These are phyloP conservation scores for Lucifuga dentata DNA, from an alignment of 2,113 vertebrate genomes.

Conservation along the genomic window DNA sequence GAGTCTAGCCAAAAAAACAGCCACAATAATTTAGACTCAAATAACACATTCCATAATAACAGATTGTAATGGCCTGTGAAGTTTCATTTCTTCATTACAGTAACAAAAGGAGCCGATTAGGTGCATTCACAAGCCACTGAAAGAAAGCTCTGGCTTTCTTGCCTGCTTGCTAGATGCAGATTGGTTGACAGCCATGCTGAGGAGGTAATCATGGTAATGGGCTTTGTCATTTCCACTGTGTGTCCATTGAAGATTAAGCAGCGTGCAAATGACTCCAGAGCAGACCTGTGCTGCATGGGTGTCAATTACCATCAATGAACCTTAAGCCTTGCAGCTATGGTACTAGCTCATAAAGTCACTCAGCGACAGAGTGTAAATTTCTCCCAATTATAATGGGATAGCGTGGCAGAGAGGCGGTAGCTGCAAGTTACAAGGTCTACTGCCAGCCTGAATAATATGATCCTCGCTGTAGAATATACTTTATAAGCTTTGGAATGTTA, in stretches of 20 bases:
- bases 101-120: background rate
- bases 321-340: slow-evolving; percentile 32
- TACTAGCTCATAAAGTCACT: slow-evolving; percentile 14
- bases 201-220: slow-evolving; percentile 72
- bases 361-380: background rate
- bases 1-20: background rate
- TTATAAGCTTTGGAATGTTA: slow-evolving; percentile 16
- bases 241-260: slow-evolving; percentile 71
- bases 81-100: background rate
- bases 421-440: slow-evolving; percentile 13
- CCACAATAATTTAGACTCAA: background rate
- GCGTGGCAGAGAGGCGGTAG: slow-evolving; percentile 3
- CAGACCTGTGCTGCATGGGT: slow-evolving; percentile 48
- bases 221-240: slow-evolving; percentile 80
- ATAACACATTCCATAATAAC: background rate
- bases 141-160: slow-evolving; percentile 6
- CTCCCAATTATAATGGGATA: background rate
- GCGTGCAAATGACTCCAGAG: slow-evolving; percentile 62
- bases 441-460: slow-evolving; percentile 1
- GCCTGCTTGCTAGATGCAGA: slow-evolving; percentile 12
- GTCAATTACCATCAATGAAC: slow-evolving; percentile 57
- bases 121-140: background rate
- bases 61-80: background rate
- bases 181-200: slow-evolving; percentile 42
- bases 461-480: slow-evolving; percentile 11